Base-by-base conservation (phyloP, 2,113 vertebrate genomes). In the Pao palembangensis region DNA sequence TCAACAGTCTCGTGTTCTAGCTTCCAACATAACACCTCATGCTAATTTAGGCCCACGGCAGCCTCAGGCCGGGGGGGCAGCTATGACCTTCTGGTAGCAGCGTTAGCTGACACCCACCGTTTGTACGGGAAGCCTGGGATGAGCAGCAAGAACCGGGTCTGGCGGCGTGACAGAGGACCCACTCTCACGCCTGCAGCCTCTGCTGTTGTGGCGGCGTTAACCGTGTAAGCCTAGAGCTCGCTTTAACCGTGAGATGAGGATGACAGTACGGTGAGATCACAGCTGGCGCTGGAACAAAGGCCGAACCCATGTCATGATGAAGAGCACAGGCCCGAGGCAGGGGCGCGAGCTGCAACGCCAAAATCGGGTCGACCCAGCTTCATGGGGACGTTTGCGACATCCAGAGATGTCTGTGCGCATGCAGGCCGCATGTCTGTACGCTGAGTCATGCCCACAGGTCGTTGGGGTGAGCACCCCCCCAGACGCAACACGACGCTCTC, bases 1-100 rank as follows among this genome's bases (percentile, higher is more conserved):
- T 75, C 80, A 88, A 78, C 75, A 76, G 86, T 87, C 69, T 90
- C 84, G 64, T 86, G 75, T 88, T 88, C 69, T 49, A 59, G 69
- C 76, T 73, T 66, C 69, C 5, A 64, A 79, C 68, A 85, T 76
- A 69, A 80, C 64, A 51, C 20, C 52, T n/a, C 52, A 75, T 67
- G 69, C 79, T 80, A 85, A 87, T 81, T 83, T 76, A 76, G 81
- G 55, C 63, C 59, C 51, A 50, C 41, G n/a, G 63, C 31, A 47
- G 70, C 85, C 81, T 1, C 2, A 8, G 34, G 34, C 34, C 5
- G 44, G 16, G 21, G 41, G 78, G 77, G 80, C 74, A 81, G 48
- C 75, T 76, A 52, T 73, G 71, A 69, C 76, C 78, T 58, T 10
- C 79, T 80, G 65, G 75, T 67, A 84, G 65, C 58, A 1, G 70